These are phyloP conservation scores for Antheraea mylitta DNA, from an alignment of 1,140 invertebrate genomes.

Conservation along the genomic window DNA sequence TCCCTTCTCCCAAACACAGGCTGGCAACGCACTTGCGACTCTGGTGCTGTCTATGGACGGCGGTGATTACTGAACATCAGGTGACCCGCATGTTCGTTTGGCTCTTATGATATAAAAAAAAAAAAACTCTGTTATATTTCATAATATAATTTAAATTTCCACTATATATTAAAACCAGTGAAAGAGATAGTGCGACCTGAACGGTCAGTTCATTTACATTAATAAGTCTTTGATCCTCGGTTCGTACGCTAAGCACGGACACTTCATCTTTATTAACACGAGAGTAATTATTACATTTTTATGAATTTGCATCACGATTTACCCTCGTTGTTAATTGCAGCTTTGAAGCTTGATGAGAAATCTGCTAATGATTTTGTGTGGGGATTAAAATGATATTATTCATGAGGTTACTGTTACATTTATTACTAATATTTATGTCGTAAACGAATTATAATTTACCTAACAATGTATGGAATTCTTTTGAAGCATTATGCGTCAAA, in stretches of 20 bases:
- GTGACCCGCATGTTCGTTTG: no score
- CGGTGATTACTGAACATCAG: no score
- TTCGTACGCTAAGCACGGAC: slow-evolving; percentile 36
- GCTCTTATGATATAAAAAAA: no score
- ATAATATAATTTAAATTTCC: neutral
- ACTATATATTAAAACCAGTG: neutral
- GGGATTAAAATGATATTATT: neutral
- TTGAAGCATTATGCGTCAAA: no score
- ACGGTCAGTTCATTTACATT: slow-evolving; percentile 8
- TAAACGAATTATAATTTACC: no score
- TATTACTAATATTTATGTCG: no score
- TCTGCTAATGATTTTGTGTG: slow-evolving; percentile 23
- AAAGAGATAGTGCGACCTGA: neutral
- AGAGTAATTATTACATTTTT: slow-evolving; percentile 25
- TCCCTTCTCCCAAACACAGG: no score
- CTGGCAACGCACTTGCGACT: no score
- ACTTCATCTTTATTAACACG: slow-evolving; percentile 36
- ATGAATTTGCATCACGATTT: slow-evolving; percentile 35
- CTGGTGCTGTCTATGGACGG: no score
- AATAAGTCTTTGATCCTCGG: slow-evolving; percentile 6
- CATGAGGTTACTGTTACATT: no score
- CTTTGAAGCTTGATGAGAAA: slow-evolving; percentile 37
- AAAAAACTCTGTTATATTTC: no score
- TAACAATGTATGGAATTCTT: no score
- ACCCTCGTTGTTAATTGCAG: slow-evolving; percentile 40